Evolutionary conservation across 1,140 invertebrate species (phyloP), one percentile per base, ranked within the genome.

Genomic region (Adoxophyes honmai): DNA sequence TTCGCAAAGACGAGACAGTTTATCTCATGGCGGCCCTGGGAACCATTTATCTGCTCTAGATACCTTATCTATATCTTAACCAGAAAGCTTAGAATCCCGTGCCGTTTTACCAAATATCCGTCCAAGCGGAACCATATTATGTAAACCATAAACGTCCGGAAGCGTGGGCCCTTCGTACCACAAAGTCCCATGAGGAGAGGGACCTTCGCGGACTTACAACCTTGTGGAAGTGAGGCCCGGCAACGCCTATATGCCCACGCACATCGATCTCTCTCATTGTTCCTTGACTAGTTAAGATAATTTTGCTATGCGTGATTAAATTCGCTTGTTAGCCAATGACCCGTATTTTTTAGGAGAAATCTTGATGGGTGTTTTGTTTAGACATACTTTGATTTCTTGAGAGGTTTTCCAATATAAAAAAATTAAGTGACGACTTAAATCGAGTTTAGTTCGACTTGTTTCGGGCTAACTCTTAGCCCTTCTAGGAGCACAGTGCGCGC

Each of bases 261-360:
- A 61, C 57, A 60, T 62, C 59, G 66, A 73, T 73, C 68, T 76
- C 60, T 64, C 75, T 72, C 71, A 82, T 82, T 82, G 79, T 80
- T 77, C 67, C 68, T 18, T 18, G 13, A 34, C 28, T 28, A 28
- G 21, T 56, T 44, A 38, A 21, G 15, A 48, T 48, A 18, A 48
- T 48, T 38, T 38, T 38, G 36, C 36, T 48, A 48, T 11, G 42
- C 16, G 21, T 48, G 42, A 48, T 48, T 48, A 48, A 48, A 21
- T 48, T 48, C 28, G 42, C 42, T 48, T 48, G 42, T 48, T 48
- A 48, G 42, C n/a, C 42, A 6, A 11, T 48, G 42, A 48, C n/a
- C 18, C n/a, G 39, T 48, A 28, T 21, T 48, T 48, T 48, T 28
- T 48, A 10, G 42, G 2, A 28, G 21, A 28, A 28, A 28, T 3